A percentile compares a stretch with the other conserved stretches of the same genome.
These are phyloP conservation scores for Arbacia lixula DNA, from an alignment of 53 echinoderm and acorn worm genomes.

Conservation along the genomic window DNA sequence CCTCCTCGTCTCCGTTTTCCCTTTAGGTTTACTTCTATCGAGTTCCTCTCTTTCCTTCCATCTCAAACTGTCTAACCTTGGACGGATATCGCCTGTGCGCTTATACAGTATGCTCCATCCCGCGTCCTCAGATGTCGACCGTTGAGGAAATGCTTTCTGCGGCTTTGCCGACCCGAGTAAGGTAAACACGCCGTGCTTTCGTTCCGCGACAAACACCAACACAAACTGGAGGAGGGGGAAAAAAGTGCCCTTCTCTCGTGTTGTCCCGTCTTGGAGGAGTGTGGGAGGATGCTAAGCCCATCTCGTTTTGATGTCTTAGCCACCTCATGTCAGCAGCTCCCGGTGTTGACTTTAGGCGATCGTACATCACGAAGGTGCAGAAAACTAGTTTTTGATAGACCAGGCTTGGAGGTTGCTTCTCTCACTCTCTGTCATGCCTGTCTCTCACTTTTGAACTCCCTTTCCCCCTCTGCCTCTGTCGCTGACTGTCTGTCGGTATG, in stretches of 20 bases:
- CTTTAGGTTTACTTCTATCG: too few species aligned
- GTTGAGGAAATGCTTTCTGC: constrained; percentile 10
- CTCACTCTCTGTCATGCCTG: too few species aligned
- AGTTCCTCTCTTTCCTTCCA: constrained; percentile 24
- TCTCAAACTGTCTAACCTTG: constrained; percentile 4
- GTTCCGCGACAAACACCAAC: constrained; percentile 4
- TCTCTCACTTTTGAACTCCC: too few species aligned
- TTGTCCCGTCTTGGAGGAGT: constrained; percentile 5
- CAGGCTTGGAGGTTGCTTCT: too few species aligned
- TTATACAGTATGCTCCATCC: neutral
- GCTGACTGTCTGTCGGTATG: too few species aligned
- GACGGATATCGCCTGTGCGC: constrained; percentile 9
- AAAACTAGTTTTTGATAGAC: constrained; percentile 17
- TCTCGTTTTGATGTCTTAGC: neutral
- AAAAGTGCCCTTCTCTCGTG: constrained; percentile 25
- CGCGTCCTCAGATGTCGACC: too few species aligned
- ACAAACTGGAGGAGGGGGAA: too few species aligned
- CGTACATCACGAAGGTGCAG: neutral
- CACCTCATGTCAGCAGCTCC: neutral
- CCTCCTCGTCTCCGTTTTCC: too few species aligned
- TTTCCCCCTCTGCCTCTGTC: too few species aligned
- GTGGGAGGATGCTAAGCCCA: constrained; percentile 38
- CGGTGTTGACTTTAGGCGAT: constrained; percentile 10
- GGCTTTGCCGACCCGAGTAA: constrained; percentile 2
- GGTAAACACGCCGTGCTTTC: constrained; percentile 40